These are phyloP conservation scores for Rotaria macrura DNA, from an alignment of 2,888 invertebrate species.

Conservation along the genomic window DNA sequence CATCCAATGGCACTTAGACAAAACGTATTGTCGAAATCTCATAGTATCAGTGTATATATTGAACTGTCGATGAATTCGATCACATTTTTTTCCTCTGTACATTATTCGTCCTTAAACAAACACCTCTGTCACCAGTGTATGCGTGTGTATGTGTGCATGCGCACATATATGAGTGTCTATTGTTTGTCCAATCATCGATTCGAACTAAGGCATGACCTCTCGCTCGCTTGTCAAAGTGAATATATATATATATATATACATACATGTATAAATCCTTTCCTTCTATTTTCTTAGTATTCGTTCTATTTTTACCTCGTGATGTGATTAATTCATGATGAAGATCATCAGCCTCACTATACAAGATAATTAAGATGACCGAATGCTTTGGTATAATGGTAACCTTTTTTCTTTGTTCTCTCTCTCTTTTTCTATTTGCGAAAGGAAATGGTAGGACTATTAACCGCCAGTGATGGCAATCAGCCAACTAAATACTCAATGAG, in stretches of 20 bases:
- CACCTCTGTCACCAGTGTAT: background rate
- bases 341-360: background rate
- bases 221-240: background rate
- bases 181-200: background rate
- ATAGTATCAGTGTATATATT: background rate
- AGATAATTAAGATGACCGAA: conserved; percentile 12
- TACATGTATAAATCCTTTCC: background rate
- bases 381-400: background rate
- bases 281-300: too few species aligned
- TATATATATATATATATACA: background rate
- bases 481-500: conserved; percentile 1
- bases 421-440: background rate
- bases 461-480: background rate
- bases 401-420: background rate
- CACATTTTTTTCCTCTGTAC: background rate
- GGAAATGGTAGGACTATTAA: background rate
- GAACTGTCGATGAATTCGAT: background rate
- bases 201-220: background rate
- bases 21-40: background rate
- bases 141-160: background rate
- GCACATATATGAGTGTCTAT: too few species aligned
- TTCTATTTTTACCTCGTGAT: background rate
- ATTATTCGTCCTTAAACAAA: background rate
- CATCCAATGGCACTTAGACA: background rate
- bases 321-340: background rate